Percentiles rank a stretch among this genome's conserved stretches.
phyloP scores from a whole-genome alignment of 1,140 invertebrate genomes.

The Drosophila tropicalis region DNA sequence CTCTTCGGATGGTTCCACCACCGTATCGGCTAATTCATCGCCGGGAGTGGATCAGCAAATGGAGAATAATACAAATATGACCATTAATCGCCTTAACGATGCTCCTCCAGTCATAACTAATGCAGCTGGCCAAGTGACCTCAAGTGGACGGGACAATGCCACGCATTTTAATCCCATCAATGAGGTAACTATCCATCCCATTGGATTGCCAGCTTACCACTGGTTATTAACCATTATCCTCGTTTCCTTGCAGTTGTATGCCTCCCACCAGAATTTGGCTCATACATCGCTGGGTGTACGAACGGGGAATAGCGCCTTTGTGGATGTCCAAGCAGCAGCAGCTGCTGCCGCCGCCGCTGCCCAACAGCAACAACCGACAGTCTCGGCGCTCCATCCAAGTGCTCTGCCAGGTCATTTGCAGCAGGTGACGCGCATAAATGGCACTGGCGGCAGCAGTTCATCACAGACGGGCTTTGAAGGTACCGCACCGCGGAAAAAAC shows the following conservation, averaged over 20 bases:
- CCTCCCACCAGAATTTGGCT: constrained; percentile 52
- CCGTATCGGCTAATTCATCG: constrained; percentile 90
- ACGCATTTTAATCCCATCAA: constrained; percentile 82
- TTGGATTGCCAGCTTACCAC: no score
- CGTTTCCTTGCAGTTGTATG: constrained; percentile 55
- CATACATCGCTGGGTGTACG: constrained; percentile 55
- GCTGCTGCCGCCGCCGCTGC: constrained; percentile 29
- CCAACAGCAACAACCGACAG: constrained; percentile 42
- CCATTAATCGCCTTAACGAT: constrained; percentile 57
- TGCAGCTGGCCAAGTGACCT: not conserved
- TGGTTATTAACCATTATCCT: no score
- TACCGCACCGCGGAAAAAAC: constrained; percentile 84
- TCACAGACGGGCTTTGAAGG: constrained; percentile 48
- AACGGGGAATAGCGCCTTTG: constrained; percentile 52
- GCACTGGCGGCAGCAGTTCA: constrained; percentile 42
- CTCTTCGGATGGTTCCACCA: constrained; percentile 87
- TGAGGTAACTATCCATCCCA: constrained; percentile 50
- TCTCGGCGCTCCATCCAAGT: constrained; percentile 28
- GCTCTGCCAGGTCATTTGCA: constrained; percentile 41
- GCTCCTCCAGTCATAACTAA: constrained; percentile 15
- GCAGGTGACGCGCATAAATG: constrained; percentile 61
- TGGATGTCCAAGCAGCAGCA: constrained; percentile 53
- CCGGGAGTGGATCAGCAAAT: constrained; percentile 88
- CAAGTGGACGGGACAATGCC: constrained; percentile 47
- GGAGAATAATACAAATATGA: constrained; percentile 84